phyloP scores from a whole-genome alignment of 2,797 vertebrate genomes.

The Sebastes matsubarae region DNA sequence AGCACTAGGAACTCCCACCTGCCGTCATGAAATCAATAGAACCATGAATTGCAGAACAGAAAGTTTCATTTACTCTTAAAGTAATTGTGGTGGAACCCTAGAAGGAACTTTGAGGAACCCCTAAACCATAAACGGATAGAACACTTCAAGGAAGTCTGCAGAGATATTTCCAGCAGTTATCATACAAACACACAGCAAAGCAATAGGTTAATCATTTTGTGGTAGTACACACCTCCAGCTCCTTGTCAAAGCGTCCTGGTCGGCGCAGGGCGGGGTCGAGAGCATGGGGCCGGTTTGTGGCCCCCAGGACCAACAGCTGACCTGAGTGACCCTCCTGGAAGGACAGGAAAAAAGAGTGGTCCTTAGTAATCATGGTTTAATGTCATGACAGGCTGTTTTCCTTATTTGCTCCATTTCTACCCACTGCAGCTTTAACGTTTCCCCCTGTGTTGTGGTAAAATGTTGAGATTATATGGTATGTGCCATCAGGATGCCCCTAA shows the following conservation, averaged over 20 bases:
- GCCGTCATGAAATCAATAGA: neutral
- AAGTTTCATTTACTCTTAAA: neutral
- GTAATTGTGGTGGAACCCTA: neutral
- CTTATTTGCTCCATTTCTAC: neutral
- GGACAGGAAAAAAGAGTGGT: neutral
- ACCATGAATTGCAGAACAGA: neutral
- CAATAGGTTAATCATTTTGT: fast-evolving
- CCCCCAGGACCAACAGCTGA: slow-evolving; percentile 91
- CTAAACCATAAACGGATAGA: neutral
- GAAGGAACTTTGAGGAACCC: neutral
- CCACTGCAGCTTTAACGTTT: no score
- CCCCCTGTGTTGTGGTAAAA: no score
- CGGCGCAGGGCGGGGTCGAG: slow-evolving; percentile 92
- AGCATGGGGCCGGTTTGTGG: slow-evolving; percentile 93
- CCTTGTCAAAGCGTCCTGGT: slow-evolving; percentile 95
- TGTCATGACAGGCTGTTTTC: neutral
- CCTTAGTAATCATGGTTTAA: neutral
- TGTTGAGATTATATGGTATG: neutral
- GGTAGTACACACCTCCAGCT: slow-evolving; percentile 87
- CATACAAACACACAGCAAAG: neutral
- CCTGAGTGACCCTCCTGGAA: slow-evolving; percentile 90
- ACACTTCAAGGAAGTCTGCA: neutral
- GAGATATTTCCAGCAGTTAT: neutral
- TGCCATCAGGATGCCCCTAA: neutral
- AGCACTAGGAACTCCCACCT: slow-evolving; percentile 88